A percentile compares a stretch with the other conserved stretches of the same genome.
Evolutionary conservation across 1,140 invertebrate species (phyloP).

Genomic region (Drosophila hydei): DNA sequence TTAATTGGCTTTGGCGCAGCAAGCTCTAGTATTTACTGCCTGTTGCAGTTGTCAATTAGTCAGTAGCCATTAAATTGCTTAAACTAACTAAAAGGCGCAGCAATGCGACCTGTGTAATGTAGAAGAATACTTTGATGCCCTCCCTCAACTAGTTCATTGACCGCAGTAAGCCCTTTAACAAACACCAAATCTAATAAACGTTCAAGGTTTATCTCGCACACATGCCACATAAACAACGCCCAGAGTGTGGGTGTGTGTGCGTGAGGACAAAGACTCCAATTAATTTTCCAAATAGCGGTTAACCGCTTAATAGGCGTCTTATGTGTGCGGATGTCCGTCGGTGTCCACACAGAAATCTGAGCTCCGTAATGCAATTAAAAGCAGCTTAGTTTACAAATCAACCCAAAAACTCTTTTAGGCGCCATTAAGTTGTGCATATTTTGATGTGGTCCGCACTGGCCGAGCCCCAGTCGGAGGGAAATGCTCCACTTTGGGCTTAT

Average conservation of each 20-base stretch:
- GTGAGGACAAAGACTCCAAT: constrained; percentile 57
- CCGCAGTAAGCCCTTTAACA: constrained; percentile 24
- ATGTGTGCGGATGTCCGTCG: constrained; percentile 10
- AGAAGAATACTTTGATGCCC: constrained; percentile 8
- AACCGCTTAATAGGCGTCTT: constrained; percentile 61
- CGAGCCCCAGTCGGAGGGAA: constrained; percentile 4
- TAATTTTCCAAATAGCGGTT: constrained; percentile 74
- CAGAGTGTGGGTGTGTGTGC: constrained; percentile 26
- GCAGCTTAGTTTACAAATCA: constrained; percentile 54
- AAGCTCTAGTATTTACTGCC: not conserved
- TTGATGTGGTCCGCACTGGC: constrained; percentile 9
- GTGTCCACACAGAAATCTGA: constrained; percentile 41
- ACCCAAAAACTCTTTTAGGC: constrained; percentile 40
- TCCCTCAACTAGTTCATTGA: constrained; percentile 30
- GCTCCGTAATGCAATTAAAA: constrained; percentile 65
- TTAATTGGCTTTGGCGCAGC: constrained; percentile 11
- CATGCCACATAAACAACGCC: constrained; percentile 1
- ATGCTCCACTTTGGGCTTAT: constrained; percentile 52
- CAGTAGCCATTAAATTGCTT: constrained; percentile 17
- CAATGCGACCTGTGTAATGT: constrained; percentile 5
- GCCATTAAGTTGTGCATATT: constrained; percentile 52
- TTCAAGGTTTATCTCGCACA: constrained; percentile 18
- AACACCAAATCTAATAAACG: constrained; percentile 45
- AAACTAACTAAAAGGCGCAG: constrained; percentile 4
- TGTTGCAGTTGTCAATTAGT: constrained; percentile 19